These are phyloP conservation scores for Oxyruncus cristatus DNA, from an alignment of 2,113 vertebrate genomes.

Conservation along the genomic window DNA sequence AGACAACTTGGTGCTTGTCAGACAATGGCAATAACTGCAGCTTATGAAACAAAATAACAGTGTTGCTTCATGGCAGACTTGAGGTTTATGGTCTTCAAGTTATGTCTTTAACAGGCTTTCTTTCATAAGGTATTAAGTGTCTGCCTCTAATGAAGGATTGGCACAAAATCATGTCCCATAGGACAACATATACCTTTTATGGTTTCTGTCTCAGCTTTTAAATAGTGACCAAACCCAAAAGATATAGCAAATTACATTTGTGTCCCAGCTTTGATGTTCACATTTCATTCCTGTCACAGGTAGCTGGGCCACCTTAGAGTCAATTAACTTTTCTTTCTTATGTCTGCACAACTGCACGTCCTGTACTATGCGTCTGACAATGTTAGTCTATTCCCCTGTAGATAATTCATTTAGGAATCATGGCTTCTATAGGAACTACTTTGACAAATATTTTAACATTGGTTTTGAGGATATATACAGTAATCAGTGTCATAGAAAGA, in stretches of 20 bases:
- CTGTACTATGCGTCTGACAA: background rate
- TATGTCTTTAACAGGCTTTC: background rate
- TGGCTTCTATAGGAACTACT: background rate
- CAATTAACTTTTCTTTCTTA: background rate
- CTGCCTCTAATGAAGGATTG: background rate
- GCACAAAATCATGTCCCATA: background rate
- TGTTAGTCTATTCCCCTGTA: background rate
- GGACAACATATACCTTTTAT: background rate
- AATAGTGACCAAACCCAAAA: background rate
- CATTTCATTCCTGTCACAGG: background rate
- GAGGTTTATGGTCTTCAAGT: background rate
- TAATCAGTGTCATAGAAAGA: background rate
- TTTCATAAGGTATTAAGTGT: background rate
- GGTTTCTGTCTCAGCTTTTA: background rate
- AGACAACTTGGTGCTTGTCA: background rate
- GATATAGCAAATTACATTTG: background rate
- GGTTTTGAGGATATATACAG: background rate
- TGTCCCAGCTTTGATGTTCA: background rate
- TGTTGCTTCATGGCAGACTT: background rate
- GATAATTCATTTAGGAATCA: background rate
- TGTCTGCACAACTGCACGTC: background rate
- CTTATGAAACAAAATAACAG: background rate
- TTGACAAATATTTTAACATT: background rate
- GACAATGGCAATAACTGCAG: background rate
- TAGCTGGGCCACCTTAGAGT: background rate